Evolutionary conservation across 2,113 vertebrate species (phyloP), one percentile per base, ranked within the genome.

Genomic region (Thomomys bottae): DNA sequence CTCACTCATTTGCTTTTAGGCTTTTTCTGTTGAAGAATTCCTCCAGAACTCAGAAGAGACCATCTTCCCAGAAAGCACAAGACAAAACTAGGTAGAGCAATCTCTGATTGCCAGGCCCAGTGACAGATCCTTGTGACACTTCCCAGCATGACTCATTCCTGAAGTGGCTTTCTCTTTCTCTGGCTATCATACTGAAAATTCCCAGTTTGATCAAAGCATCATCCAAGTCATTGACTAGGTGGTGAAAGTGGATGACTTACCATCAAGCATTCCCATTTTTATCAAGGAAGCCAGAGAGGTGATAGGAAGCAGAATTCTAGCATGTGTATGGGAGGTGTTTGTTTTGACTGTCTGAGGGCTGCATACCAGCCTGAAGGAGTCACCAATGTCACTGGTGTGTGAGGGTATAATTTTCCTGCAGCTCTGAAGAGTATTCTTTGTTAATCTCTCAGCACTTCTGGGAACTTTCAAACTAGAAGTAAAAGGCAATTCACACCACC

Each of bases 381-480:
- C 95, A 96, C 91, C 94, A 94, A 96, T 96, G 92, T 98, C 97
- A 96, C 82, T 80, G 30, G n/a, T 87, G 85, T 93, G 67, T 3
- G 30, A 84, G 88, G 94, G 76, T 84, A 76, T 59, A 95, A 88
- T 79, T 95, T 96, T 95, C 83, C 70, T 80, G 66, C 91, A 32
- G 91, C 87, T 97, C 89, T 88, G 85, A 96, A 96, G 63, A 95
- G 78, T 96, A 84, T 94, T 94, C 87, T 94, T 40, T 89, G 82
- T 86, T 97, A 97, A 97, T 96, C 93, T 97, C 89, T 87, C 45
- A 86, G 75, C 63, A 92, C 84, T 96, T 97, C 95, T 98, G 96
- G 95, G 91, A 96, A 97, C 75, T 97, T 97, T 98, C 95, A 96
- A 97, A 97, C 68, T 77, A 96, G 80, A 96, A 97, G 73, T 89